Percentiles rank a stretch among this genome's conserved stretches.
phyloP scores from a whole-genome alignment of 2,797 vertebrate species.

The Diplodus sargus region DNA sequence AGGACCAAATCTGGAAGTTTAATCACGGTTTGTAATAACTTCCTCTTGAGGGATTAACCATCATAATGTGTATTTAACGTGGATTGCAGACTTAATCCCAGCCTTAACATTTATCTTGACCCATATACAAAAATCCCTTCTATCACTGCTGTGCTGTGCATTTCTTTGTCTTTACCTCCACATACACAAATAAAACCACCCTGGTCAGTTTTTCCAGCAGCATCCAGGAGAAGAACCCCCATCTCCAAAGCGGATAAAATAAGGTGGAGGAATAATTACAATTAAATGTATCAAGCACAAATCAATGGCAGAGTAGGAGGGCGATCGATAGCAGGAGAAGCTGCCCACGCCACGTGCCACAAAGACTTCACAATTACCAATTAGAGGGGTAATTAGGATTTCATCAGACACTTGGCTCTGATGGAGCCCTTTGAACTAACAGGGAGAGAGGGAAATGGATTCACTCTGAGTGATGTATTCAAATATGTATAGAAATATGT shows the following conservation, averaged over 20 bases:
- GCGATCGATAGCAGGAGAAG: slow-evolving; percentile 54
- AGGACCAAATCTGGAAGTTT: slow-evolving; percentile 52
- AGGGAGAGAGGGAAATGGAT: slow-evolving; percentile 40
- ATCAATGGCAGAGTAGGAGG: slow-evolving; percentile 58
- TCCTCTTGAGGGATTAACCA: slow-evolving; percentile 74
- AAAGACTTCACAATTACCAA: slow-evolving; percentile 68
- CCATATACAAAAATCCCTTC: slow-evolving; percentile 66
- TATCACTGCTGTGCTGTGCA: slow-evolving; percentile 38
- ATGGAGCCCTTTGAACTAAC: slow-evolving; percentile 66
- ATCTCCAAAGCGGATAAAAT: slow-evolving; percentile 26
- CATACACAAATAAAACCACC: slow-evolving; percentile 10
- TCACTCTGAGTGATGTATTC: slow-evolving; percentile 43
- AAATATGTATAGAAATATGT: slow-evolving; percentile 45
- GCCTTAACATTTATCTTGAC: slow-evolving; percentile 70
- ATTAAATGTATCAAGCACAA: slow-evolving; percentile 72
- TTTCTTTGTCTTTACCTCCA: slow-evolving; percentile 41
- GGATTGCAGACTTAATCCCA: slow-evolving; percentile 75
- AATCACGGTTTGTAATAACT: slow-evolving; percentile 72
- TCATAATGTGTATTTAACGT: slow-evolving; percentile 66
- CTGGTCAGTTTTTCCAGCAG: slow-evolving; percentile 14
- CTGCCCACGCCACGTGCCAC: slow-evolving; percentile 45
- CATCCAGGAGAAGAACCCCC: slow-evolving; percentile 18
- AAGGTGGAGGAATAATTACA: slow-evolving; percentile 57
- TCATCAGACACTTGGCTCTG: slow-evolving; percentile 65
- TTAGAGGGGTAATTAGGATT: slow-evolving; percentile 69